These are phyloP conservation scores for Apteryx mantelli DNA, from an alignment of 2,113 vertebrate genomes.

Conservation along the genomic window DNA sequence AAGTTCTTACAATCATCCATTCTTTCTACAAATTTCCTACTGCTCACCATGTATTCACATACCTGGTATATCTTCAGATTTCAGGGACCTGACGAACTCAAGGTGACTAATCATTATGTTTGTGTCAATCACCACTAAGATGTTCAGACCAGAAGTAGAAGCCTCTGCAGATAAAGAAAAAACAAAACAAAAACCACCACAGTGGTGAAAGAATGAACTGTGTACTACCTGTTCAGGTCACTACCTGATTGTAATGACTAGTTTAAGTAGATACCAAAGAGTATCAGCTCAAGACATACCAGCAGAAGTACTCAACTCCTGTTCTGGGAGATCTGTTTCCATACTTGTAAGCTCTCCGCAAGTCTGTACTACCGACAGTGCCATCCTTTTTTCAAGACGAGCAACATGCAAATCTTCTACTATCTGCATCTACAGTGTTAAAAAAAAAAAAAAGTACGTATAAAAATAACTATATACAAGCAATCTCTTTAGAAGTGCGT, in stretches of 20 bases:
- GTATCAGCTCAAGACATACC: constrained; percentile 65
- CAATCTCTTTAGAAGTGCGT: neutral
- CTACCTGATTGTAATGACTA: neutral
- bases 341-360: constrained; percentile 90
- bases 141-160: constrained; percentile 73
- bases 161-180: constrained; percentile 43
- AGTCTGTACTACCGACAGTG: constrained; percentile 78
- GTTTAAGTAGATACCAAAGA: neutral
- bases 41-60: neutral
- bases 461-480: neutral
- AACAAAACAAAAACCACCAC: neutral
- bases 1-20: neutral
- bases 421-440: constrained; percentile 81
- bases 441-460: neutral
- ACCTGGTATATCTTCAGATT: constrained; percentile 86
- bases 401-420: constrained; percentile 87
- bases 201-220: neutral
- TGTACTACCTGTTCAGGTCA: neutral
- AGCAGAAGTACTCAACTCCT: constrained; percentile 59
- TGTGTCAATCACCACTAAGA: constrained; percentile 91
- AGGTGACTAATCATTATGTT: constrained; percentile 95
- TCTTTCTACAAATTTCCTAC: neutral
- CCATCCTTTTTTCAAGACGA: constrained; percentile 81
- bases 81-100: constrained; percentile 86
- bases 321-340: constrained; percentile 88